phyloP scores from a whole-genome alignment of 2,113 vertebrate genomes.

The Centropus unirufus region DNA sequence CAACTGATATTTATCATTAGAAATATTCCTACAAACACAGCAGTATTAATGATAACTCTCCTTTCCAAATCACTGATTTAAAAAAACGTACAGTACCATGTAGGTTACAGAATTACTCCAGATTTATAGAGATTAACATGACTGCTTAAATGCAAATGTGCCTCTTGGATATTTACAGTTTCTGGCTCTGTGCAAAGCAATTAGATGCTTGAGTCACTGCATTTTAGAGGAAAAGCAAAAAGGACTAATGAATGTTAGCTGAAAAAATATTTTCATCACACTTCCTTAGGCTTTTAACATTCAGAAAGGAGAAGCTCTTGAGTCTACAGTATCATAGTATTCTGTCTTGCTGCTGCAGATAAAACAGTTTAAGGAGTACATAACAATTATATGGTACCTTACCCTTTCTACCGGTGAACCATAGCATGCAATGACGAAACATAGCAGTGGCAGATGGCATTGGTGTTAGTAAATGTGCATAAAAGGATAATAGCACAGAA shows the following conservation, averaged over 20 bases:
- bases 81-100: background rate
- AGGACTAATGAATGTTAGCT: constrained; percentile 4
- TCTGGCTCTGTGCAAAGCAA: constrained; percentile 20
- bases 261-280: constrained; percentile 43
- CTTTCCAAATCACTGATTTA: background rate
- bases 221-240: constrained; percentile 29
- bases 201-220: background rate
- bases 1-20: background rate
- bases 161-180: constrained; percentile 1
- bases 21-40: background rate
- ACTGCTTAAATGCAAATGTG: background rate
- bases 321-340: background rate
- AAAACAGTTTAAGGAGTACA: constrained; percentile 43
- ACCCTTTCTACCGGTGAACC: constrained; percentile 98
- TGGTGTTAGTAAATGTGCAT: constrained; percentile 83
- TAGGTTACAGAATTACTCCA: background rate
- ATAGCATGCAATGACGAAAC: constrained; percentile 99
- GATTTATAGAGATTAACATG: background rate
- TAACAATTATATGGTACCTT: constrained; percentile 81
- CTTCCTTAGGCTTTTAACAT: background rate
- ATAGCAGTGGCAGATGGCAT: constrained; percentile 98
- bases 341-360: background rate
- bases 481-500: constrained; percentile 78
- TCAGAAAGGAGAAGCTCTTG: background rate
- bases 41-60: background rate